phyloP scores from a whole-genome alignment of 2,113 vertebrate genomes.

The Elephas maximus region DNA sequence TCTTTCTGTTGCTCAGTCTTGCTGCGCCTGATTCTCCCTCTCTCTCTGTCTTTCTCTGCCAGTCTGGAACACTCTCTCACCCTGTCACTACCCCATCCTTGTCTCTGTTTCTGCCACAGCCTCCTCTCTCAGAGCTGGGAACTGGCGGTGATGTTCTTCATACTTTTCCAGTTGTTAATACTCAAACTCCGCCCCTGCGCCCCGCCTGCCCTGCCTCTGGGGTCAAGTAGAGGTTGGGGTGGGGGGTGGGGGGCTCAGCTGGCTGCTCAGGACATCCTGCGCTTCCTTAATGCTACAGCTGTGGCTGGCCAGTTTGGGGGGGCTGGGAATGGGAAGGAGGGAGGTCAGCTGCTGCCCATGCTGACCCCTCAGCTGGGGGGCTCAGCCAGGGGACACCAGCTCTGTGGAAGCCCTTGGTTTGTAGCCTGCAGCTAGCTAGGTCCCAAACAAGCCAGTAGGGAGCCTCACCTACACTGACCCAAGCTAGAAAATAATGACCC shows the following conservation, averaged over 20 bases:
- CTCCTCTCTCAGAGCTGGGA: slow-evolving; percentile 73
- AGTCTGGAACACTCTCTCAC: slow-evolving; percentile 57
- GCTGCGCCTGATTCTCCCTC: slow-evolving; percentile 67
- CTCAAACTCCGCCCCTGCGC: slow-evolving; percentile 67
- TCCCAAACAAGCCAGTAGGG: not conserved
- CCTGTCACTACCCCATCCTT: slow-evolving; percentile 30
- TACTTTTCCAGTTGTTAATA: slow-evolving; percentile 83
- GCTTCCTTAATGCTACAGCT: slow-evolving; percentile 77
- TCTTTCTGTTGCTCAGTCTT: slow-evolving; percentile 44
- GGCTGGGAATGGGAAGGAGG: not conserved
- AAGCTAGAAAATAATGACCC: not conserved
- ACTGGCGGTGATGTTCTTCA: slow-evolving; percentile 73
- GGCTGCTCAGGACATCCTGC: slow-evolving; percentile 77
- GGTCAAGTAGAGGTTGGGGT: slow-evolving; percentile 81
- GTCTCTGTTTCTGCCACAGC: slow-evolving; percentile 54
- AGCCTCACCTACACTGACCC: not conserved
- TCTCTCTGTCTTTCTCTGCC: slow-evolving; percentile 23
- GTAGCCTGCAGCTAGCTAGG: not conserved
- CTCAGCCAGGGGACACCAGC: not conserved
- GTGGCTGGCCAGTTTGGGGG: slow-evolving; percentile 37
- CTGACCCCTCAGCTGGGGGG: not conserved
- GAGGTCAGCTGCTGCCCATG: not conserved
- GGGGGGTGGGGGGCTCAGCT: slow-evolving; percentile 52
- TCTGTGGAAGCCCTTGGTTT: not conserved
- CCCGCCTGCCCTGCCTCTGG: slow-evolving; percentile 75